phyloP scores from a whole-genome alignment of 2,113 vertebrate species.

The Embiotoca jacksoni region DNA sequence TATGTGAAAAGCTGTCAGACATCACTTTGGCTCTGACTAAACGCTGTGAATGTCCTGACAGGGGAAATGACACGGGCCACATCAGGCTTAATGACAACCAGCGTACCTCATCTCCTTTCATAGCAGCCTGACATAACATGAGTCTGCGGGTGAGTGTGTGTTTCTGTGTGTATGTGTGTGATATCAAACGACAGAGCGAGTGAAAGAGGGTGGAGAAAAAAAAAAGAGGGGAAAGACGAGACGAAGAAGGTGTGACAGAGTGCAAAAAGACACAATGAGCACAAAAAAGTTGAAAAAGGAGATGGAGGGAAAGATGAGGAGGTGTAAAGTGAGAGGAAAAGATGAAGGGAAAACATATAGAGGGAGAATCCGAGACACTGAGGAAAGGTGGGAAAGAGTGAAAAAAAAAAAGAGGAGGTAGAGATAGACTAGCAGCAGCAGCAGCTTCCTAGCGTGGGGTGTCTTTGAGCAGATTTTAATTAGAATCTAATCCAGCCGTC shows the following conservation, averaged over 20 bases:
- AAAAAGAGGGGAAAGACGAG: conserved; percentile 26
- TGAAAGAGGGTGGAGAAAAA: conserved; percentile 22
- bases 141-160: conserved; percentile 47
- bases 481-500: conserved; percentile 85
- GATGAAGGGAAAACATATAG: conserved; percentile 12
- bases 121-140: conserved; percentile 69
- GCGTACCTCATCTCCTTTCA: conserved; percentile 75
- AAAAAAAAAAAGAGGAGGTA: conserved; percentile 27
- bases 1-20: conserved; percentile 78
- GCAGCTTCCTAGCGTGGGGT: conserved; percentile 81
- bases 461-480: conserved; percentile 86
- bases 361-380: conserved; percentile 81
- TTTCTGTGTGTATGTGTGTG: conserved; percentile 10
- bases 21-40: conserved; percentile 82
- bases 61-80: conserved; percentile 81
- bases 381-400: conserved; percentile 74
- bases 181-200: conserved; percentile 46
- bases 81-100: conserved; percentile 82
- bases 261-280: conserved; percentile 27
- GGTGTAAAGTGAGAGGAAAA: conserved; percentile 42
- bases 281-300: conserved; percentile 64
- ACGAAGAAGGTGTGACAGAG: too few species aligned
- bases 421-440: conserved; percentile 71
- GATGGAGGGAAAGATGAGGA: conserved; percentile 82
- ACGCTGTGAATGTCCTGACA: conserved; percentile 83